Percentiles rank a stretch among this genome's conserved stretches.
Evolutionary conservation across 2,888 invertebrate species (phyloP).

Genomic region (Drosophila phalerata): DNA sequence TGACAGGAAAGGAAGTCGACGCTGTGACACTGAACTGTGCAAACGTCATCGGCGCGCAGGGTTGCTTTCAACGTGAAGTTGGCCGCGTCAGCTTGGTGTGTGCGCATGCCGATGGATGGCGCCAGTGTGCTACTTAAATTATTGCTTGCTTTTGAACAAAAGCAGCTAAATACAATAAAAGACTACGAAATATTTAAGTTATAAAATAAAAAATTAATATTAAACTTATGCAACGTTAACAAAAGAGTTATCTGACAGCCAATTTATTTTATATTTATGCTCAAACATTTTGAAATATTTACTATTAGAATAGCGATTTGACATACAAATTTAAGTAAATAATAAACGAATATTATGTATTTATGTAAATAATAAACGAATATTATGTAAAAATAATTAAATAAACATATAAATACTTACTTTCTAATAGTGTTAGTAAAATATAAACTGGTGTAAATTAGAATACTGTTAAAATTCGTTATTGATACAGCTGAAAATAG

Average conservation of each 20-base stretch:
- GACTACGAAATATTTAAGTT: background rate
- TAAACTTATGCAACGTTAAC: too few species aligned
- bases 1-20: slow-evolving; percentile 85
- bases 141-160: background rate
- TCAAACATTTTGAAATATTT: too few species aligned
- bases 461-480: background rate
- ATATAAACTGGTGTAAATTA: too few species aligned
- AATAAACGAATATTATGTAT: too few species aligned
- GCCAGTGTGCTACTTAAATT: slow-evolving; percentile 2
- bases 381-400: too few species aligned
- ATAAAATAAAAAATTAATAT: background rate
- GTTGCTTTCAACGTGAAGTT: slow-evolving; percentile 48
- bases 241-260: too few species aligned
- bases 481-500: background rate
- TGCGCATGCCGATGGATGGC: slow-evolving; percentile 34
- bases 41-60: slow-evolving; percentile 50
- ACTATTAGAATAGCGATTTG: too few species aligned
- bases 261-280: too few species aligned
- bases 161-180: background rate
- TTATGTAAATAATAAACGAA: too few species aligned
- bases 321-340: too few species aligned
- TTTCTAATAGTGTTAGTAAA: too few species aligned
- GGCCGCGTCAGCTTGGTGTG: background rate
- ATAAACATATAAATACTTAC: too few species aligned
- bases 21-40: slow-evolving; percentile 75